phyloP scores from a whole-genome alignment of 2,113 vertebrate species.

The Natator depressus region DNA sequence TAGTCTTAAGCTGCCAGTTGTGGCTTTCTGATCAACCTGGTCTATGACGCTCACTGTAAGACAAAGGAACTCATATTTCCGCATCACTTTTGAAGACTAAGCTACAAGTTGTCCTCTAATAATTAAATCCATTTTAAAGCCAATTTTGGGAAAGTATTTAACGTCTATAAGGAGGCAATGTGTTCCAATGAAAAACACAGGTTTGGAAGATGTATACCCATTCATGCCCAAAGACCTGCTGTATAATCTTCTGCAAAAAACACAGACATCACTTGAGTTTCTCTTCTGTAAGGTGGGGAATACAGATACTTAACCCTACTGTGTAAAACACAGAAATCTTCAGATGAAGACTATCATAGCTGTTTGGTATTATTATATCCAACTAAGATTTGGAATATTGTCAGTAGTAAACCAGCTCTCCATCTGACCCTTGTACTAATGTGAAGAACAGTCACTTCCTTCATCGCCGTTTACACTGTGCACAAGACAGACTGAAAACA shows the following conservation, averaged over 20 bases:
- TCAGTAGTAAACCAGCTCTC: background rate
- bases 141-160: background rate
- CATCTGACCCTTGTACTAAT: background rate
- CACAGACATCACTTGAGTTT: too few relatives aligned
- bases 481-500: background rate
- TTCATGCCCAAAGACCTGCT: background rate
- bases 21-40: background rate
- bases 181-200: background rate
- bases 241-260: background rate
- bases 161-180: background rate
- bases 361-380: background rate
- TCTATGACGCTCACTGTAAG: background rate
- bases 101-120: background rate
- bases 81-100: background rate
- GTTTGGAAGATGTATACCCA: background rate
- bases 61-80: background rate
- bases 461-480: background rate
- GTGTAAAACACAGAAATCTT: rapidly evolving
- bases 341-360: rapidly evolving
- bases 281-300: background rate
- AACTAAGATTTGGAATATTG: background rate
- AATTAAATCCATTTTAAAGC: background rate
- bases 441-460: rapidly evolving
- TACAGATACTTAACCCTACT: background rate
- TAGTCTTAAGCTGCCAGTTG: background rate